Evolutionary conservation across 2,888 invertebrate species (phyloP).

Genomic region (Alcis repandata): DNA sequence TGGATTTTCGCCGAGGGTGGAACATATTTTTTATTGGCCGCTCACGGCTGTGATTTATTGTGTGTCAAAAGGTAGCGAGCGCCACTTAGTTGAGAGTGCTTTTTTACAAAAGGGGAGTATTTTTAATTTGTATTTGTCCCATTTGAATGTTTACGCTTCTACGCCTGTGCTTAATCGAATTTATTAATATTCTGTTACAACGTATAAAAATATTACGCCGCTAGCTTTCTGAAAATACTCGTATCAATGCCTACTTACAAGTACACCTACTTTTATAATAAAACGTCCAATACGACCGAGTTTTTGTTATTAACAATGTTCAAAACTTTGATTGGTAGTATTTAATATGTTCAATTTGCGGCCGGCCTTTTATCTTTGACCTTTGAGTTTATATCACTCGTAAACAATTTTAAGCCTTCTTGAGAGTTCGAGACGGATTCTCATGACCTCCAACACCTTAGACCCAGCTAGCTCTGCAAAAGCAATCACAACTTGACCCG

Average conservation of each 20-base stretch:
- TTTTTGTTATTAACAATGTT: neutral
- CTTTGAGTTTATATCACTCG: constrained; percentile 7
- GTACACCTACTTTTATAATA: too few relatives aligned
- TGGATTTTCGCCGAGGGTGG: constrained; percentile 86
- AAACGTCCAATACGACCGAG: too few relatives aligned
- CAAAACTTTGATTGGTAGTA: neutral
- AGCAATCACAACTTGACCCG: constrained; percentile 36
- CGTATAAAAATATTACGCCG: neutral
- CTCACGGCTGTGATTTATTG: constrained; percentile 85
- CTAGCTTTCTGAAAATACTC: neutral
- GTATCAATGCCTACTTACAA: neutral
- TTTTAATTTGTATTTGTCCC: constrained; percentile 70
- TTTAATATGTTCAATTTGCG: neutral
- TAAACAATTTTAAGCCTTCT: constrained; percentile 12
- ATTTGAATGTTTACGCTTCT: constrained; percentile 51
- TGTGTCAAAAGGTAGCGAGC: constrained; percentile 86
- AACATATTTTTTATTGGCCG: constrained; percentile 86
- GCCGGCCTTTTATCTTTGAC: neutral
- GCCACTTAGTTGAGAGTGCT: constrained; percentile 83
- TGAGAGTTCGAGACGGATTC: constrained; percentile 24
- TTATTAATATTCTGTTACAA: constrained; percentile 16
- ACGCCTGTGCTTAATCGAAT: constrained; percentile 41
- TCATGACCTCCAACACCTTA: constrained; percentile 39
- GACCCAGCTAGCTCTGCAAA: constrained; percentile 19
- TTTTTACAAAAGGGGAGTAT: constrained; percentile 70